Conservation (phyloP, 2,888 invertebrate species). For the Chironomus riparius region DNA sequence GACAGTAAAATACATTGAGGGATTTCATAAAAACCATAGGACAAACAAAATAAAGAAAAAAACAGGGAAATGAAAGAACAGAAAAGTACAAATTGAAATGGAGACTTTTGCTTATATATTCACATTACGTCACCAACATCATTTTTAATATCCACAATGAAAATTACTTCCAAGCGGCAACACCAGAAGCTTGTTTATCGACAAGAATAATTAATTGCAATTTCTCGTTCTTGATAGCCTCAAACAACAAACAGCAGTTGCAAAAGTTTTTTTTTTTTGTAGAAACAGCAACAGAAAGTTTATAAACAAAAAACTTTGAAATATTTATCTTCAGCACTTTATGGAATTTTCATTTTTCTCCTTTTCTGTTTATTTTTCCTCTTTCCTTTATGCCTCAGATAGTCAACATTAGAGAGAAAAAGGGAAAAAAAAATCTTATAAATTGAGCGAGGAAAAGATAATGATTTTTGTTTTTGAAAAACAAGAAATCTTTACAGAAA, state of each 20-base stretch:
- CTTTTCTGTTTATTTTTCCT: background rate
- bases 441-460: too few relatives aligned
- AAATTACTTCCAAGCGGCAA: background rate
- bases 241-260: background rate
- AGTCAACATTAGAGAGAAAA: background rate
- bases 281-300: background rate
- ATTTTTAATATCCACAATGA: constrained; percentile 19
- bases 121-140: constrained; percentile 21
- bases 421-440: background rate
- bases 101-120: background rate
- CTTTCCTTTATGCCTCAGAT: background rate
- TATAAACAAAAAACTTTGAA: background rate
- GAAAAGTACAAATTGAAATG: too few relatives aligned
- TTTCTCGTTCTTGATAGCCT: background rate
- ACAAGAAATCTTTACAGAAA: too few relatives aligned
- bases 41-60: too few relatives aligned
- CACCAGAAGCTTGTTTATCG: background rate
- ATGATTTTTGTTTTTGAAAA: too few relatives aligned
- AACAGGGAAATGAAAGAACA: background rate
- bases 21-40: background rate
- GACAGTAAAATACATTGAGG: background rate
- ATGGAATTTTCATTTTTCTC: background rate
- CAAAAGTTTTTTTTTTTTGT: background rate
- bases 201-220: constrained; percentile 25
- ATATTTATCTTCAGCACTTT: constrained; percentile 3